Percentiles rank a stretch among this genome's conserved stretches.
Evolutionary conservation across 2,113 vertebrate genomes (phyloP).

Genomic region (Solea senegalensis): DNA sequence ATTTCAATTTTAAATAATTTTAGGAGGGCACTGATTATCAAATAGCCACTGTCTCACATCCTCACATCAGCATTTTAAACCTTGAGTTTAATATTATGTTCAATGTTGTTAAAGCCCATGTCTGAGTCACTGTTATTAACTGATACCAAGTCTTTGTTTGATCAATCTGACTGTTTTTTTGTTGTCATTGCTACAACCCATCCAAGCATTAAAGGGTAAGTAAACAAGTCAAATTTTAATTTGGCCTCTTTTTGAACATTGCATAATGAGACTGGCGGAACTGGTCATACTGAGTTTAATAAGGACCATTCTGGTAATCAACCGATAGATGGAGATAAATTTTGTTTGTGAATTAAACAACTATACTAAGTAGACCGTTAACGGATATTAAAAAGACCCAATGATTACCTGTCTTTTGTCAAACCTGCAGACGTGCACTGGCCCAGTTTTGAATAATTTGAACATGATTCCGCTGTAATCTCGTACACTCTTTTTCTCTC

Average conservation of each 20-base stretch:
- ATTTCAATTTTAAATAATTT: neutral
- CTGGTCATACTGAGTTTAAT: neutral
- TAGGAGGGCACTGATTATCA: neutral
- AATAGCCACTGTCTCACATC: neutral
- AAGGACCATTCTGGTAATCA: conserved; percentile 33
- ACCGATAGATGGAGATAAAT: conserved; percentile 38
- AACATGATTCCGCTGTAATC: neutral
- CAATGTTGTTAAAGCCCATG: neutral
- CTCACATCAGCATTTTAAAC: neutral
- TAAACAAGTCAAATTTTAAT: conserved; percentile 22
- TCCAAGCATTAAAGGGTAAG: conserved; percentile 37
- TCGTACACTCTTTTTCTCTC: conserved; percentile 14
- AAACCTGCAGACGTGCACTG: conserved; percentile 3
- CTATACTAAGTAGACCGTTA: conserved; percentile 26
- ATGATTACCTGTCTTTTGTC: conserved; percentile 52
- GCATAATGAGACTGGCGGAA: conserved; percentile 21
- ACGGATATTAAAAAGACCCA: conserved; percentile 68
- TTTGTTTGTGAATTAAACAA: conserved; percentile 42
- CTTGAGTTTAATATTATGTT: neutral
- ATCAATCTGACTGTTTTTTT: conserved; percentile 13
- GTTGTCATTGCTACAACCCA: conserved; percentile 3
- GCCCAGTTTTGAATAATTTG: conserved; percentile 37
- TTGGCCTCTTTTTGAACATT: conserved; percentile 8
- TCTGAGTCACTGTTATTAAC: conserved; percentile 3
- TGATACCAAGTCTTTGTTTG: neutral